Evolutionary conservation across 2,888 invertebrate genomes (phyloP), one percentile per base, ranked within the genome.

Genomic region (Calameuta pallipes): DNA sequence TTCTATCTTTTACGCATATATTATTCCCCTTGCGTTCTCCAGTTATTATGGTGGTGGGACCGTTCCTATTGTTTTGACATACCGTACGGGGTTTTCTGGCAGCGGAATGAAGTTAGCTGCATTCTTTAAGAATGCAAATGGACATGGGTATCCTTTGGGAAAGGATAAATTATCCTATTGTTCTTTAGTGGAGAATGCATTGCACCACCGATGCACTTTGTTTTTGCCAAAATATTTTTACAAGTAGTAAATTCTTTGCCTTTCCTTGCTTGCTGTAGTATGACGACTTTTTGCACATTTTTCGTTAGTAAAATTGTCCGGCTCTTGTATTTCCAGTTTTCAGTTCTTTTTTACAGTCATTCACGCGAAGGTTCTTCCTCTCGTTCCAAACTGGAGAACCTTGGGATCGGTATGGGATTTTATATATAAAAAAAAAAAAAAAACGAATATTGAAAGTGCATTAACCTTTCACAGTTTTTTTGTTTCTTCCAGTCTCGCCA

Each of bases 1-100:
- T 36, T 13, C 74, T 77, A 69, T 36, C 33, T 41, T 69, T 74
- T 77, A 75, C 56, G 37, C 56, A 56, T 56, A 23, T 11, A 23
- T 34, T 35, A 74, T 70, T 31, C 31, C 35, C n/a, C 15, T 11
- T 73, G 31, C 34, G 56, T 56, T 56, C 56, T 23, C 56, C 56
- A 23, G 56, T 23, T 9, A 56, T 56, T 56, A 56, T 56, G 56
- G 56, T 23, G 56, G 23, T 56, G 56, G 56, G 56, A 56, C 56
- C 56, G 56, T 56, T 56, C 1, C 56, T 23, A 56, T 56, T 56
- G 56, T 56, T 56, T 56, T 56, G 56, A 56, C 56, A 23, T 23
- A 56, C 56, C 56, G 56, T 56, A 56, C 23, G 23, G 23, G 23
- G 23, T 56, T 23, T 56, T 56, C 56, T 56, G 56, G 23, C 23